phyloP scores from a whole-genome alignment of 2,888 invertebrate species.

The Antitype chi region DNA sequence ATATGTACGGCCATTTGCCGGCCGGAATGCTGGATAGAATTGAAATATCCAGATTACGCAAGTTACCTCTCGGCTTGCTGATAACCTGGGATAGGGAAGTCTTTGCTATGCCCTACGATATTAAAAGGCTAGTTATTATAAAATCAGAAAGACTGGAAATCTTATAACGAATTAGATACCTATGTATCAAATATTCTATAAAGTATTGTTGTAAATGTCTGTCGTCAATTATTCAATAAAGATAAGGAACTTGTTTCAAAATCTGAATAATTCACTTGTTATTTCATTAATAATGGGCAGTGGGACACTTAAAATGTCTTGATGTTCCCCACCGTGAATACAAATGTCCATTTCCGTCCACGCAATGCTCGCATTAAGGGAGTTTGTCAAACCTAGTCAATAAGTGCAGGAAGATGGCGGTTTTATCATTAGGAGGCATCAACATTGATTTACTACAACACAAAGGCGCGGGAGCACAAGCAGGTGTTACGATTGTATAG shows the following conservation, averaged over 20 bases:
- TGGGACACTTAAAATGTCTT: conserved; percentile 84
- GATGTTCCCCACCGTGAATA: conserved; percentile 83
- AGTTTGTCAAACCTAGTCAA: conserved; percentile 82
- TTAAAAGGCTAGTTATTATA: conserved; percentile 38
- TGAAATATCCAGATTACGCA: conserved; percentile 61
- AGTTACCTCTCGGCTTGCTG: conserved; percentile 41
- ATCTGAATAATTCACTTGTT: conserved; percentile 82
- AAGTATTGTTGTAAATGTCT: conserved; percentile 20
- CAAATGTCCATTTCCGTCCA: conserved; percentile 88
- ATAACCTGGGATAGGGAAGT: conserved; percentile 45
- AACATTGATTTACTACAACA: conserved; percentile 48
- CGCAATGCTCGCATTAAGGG: conserved; percentile 88
- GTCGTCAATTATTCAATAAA: conserved; percentile 74
- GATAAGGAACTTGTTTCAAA: conserved; percentile 71
- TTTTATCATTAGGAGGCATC: conserved; percentile 44
- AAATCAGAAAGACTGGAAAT: conserved; percentile 13
- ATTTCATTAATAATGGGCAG: conserved; percentile 82
- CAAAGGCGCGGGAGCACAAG: conserved; percentile 18
- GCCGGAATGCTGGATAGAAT: conserved; percentile 54
- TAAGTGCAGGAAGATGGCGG: conserved; percentile 68
- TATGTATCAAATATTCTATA: conserved; percentile 7
- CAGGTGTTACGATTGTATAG: conserved; percentile 44
- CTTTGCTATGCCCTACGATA: conserved; percentile 34
- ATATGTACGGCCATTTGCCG: conserved; percentile 56
- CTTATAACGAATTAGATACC: conserved; percentile 16